Conservation (phyloP, 2,888 invertebrate species). For the Loripinus fragilis region DNA sequence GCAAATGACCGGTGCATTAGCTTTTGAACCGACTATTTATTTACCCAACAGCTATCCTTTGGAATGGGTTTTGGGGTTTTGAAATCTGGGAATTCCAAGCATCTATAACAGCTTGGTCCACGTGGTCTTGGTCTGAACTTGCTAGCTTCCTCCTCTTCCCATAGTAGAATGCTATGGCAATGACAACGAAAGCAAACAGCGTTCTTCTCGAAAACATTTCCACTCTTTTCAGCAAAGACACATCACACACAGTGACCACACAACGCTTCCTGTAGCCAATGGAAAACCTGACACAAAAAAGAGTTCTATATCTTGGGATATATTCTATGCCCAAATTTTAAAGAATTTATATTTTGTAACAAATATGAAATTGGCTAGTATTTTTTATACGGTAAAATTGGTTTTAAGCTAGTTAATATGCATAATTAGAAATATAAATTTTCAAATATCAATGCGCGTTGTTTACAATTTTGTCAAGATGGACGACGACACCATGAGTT, state of each 20-base stretch:
- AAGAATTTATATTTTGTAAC: too few relatives aligned
- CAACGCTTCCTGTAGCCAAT: background rate
- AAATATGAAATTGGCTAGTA: too few relatives aligned
- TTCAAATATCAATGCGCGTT: background rate
- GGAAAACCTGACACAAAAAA: too few relatives aligned
- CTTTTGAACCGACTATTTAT: too few relatives aligned
- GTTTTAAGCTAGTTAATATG: too few relatives aligned
- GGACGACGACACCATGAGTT: conserved; percentile 74
- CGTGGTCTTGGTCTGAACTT: conserved; percentile 25
- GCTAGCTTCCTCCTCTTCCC: conserved; percentile 30
- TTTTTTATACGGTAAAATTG: too few relatives aligned
- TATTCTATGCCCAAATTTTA: too few relatives aligned
- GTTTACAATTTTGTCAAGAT: conserved; percentile 54
- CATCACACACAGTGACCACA: conserved; percentile 4
- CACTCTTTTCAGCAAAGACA: background rate
- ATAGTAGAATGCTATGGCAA: conserved; percentile 54
- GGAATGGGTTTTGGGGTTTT: conserved; percentile 57
- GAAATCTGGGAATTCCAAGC: conserved; percentile 63
- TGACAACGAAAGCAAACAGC: conserved; percentile 45
- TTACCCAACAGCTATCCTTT: conserved; percentile 67
- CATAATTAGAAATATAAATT: too few relatives aligned
- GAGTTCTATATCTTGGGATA: background rate
- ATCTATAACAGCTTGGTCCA: conserved; percentile 62
- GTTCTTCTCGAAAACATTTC: conserved; percentile 52
- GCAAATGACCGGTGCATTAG: too few relatives aligned